Evolutionary conservation across 1,140 invertebrate genomes (phyloP).

Genomic region (Dryas iulia): DNA sequence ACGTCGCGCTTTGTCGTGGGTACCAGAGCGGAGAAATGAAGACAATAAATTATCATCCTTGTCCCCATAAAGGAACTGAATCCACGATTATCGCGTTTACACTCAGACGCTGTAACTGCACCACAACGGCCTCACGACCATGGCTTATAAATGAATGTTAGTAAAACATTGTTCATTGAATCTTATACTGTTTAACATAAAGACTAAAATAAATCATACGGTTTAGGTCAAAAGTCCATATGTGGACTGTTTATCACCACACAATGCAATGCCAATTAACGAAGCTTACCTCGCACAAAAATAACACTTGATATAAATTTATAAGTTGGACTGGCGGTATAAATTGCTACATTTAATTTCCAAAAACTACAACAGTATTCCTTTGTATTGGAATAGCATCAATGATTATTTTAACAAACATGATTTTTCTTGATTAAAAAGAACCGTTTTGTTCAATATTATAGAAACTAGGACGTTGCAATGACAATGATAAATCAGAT

Average conservation of each 20-base stretch:
- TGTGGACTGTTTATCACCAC: constrained; percentile 21
- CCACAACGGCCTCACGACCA: no score
- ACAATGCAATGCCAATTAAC: constrained; percentile 25
- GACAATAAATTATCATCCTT: no score
- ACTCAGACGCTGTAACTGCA: no score
- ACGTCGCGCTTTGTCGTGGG: no score
- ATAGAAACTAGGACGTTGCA: no score
- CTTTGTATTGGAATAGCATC: background rate
- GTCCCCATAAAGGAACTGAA: no score
- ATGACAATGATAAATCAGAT: no score
- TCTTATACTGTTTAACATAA: background rate
- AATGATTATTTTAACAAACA: background rate
- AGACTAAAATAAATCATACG: background rate
- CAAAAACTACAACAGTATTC: background rate
- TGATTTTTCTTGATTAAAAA: no score
- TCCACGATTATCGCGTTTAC: no score
- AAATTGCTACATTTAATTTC: background rate
- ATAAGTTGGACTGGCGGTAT: background rate
- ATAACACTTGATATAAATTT: constrained; percentile 25
- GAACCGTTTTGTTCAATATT: no score
- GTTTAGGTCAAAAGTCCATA: background rate
- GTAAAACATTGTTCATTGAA: background rate
- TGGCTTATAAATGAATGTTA: constrained; percentile 2
- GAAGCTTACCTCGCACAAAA: constrained; percentile 21
- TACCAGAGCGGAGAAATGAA: no score